A percentile compares a stretch with the other conserved stretches of the same genome.
Conservation (phyloP, 2,888 invertebrate species). For the Dascillus cervinus region DNA sequence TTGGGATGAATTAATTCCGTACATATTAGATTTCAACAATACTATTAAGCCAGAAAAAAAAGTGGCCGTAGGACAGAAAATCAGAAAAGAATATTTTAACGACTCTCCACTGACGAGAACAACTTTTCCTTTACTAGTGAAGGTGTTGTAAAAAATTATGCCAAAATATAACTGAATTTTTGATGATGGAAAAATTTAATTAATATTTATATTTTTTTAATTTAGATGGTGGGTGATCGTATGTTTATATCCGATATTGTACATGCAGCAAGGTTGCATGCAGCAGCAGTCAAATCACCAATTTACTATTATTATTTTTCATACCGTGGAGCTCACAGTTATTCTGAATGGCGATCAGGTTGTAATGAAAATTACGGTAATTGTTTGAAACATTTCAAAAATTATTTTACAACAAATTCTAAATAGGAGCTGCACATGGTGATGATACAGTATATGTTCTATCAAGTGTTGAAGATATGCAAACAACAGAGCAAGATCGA, state of each 20-base stretch:
- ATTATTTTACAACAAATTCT: slow-evolving; percentile 2
- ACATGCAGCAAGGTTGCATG: slow-evolving; percentile 53
- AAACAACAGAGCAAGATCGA: slow-evolving; percentile 42
- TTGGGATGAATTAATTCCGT: slow-evolving; percentile 36
- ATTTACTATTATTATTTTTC: slow-evolving; percentile 60
- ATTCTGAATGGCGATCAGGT: slow-evolving; percentile 47
- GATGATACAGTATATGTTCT: slow-evolving; percentile 54
- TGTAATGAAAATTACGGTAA: slow-evolving; percentile 52
- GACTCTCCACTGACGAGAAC: slow-evolving; percentile 26
- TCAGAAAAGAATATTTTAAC: slow-evolving; percentile 34
- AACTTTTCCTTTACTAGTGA: slow-evolving; percentile 26
- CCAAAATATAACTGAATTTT: too few species aligned
- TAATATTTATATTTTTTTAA: slow-evolving; percentile 1
- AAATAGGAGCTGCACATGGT: slow-evolving; percentile 54
- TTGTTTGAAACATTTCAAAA: slow-evolving; percentile 13
- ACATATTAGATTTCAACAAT: slow-evolving; percentile 38
- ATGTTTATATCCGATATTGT: slow-evolving; percentile 55
- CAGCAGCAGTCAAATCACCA: slow-evolving; percentile 48
- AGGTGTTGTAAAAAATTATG: too few species aligned
- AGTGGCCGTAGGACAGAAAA: slow-evolving; percentile 27
- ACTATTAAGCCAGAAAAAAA: slow-evolving; percentile 26
- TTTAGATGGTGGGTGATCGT: slow-evolving; percentile 56
- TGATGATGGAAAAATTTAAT: too few species aligned
- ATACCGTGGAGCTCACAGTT: slow-evolving; percentile 51
- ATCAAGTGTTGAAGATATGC: slow-evolving; percentile 35